phyloP scores from a whole-genome alignment of 2,797 vertebrate species.

The Arrhamphus sclerolepis region DNA sequence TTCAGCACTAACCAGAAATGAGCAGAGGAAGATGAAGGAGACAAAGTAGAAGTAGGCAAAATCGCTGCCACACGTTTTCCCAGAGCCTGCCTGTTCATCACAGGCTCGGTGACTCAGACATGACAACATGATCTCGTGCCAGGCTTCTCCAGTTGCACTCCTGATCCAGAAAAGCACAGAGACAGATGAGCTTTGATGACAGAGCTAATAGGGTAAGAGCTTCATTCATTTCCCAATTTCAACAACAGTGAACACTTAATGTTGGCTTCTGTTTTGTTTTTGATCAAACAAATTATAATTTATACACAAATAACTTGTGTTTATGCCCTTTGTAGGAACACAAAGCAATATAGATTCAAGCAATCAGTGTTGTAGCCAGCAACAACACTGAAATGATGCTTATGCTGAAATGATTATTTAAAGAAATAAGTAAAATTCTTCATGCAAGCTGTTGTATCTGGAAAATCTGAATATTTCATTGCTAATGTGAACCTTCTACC shows the following conservation, averaged over 20 bases:
- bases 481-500: slow-evolving; percentile 68
- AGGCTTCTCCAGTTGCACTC: slow-evolving; percentile 95
- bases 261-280: too few species aligned
- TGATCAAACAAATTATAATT: too few species aligned
- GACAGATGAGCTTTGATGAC: background rate
- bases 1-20: slow-evolving; percentile 89
- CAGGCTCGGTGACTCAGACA: slow-evolving; percentile 89
- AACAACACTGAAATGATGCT: too few species aligned
- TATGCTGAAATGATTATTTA: too few species aligned
- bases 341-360: background rate
- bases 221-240: background rate
- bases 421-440: too few species aligned
- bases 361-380: too few species aligned
- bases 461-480: too few species aligned
- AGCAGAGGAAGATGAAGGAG: slow-evolving; percentile 97
- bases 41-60: slow-evolving; percentile 99
- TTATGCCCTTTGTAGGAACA: background rate
- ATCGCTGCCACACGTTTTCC: slow-evolving; percentile 92
- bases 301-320: too few species aligned
- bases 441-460: too few species aligned
- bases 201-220: background rate
- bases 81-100: slow-evolving; percentile 80
- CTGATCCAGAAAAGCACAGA: slow-evolving; percentile 68
- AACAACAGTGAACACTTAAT: background rate
- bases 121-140: slow-evolving; percentile 97